Conservation (phyloP, 2,888 invertebrate genomes). For the Chaetoderma sp. region DNA sequence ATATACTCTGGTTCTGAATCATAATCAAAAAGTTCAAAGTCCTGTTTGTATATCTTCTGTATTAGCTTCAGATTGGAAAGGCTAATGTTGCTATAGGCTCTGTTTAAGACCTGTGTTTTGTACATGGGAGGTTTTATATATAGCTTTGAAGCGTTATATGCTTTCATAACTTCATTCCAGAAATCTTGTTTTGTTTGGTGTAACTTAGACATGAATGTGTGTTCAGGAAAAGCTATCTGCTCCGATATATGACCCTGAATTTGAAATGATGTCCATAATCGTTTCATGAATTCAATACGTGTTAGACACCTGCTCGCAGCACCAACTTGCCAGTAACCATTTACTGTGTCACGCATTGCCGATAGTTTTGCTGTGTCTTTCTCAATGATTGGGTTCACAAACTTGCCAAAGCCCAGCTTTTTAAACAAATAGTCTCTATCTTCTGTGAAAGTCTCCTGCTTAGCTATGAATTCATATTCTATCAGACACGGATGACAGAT, state of each 20-base stretch:
- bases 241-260: neutral
- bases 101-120: neutral
- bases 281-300: neutral
- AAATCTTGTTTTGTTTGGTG: neutral
- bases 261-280: neutral
- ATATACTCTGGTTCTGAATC: constrained; percentile 2
- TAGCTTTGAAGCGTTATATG: neutral
- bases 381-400: neutral
- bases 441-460: constrained; percentile 41
- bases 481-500: constrained; percentile 45
- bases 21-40: constrained; percentile 3
- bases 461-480: constrained; percentile 36
- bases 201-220: neutral
- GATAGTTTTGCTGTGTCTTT: neutral
- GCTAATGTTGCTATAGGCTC: neutral
- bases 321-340: neutral
- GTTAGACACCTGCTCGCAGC: neutral
- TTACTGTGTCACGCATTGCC: neutral
- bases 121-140: neutral
- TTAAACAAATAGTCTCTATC: constrained; percentile 36
- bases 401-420: neutral
- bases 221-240: neutral
- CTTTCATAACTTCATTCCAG: neutral
- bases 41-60: neutral
- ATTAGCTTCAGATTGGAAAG: neutral